Percentiles rank a stretch among this genome's conserved stretches.
Conservation (phyloP, 2,113 vertebrate genomes). For the Nipponia nippon region DNA sequence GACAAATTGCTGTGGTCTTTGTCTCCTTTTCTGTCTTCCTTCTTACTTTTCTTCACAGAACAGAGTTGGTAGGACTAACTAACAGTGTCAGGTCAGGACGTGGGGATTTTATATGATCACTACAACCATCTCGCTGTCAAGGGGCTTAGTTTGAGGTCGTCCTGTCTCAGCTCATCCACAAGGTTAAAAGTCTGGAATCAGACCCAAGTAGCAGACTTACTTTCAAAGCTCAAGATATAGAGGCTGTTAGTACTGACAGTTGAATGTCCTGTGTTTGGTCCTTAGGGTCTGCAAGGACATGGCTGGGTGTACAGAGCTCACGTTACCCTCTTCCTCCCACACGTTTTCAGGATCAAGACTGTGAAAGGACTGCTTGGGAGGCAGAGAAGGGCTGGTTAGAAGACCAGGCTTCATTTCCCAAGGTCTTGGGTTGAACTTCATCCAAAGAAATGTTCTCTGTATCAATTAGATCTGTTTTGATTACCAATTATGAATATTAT, state of each 20-base stretch:
- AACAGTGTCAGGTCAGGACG: not conserved
- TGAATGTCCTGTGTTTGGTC: not conserved
- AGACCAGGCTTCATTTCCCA: not conserved
- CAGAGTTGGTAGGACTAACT: not conserved
- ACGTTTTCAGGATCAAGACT: not conserved
- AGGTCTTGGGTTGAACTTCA: not conserved
- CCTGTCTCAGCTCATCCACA: not conserved
- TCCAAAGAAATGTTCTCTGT: not conserved
- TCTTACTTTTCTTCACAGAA: not conserved
- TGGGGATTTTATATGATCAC: not conserved
- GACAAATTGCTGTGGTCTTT: not conserved
- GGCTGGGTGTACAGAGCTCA: accelerated
- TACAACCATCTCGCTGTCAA: not conserved
- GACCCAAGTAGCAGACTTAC: not conserved
- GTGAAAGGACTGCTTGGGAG: not conserved
- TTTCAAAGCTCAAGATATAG: not conserved
- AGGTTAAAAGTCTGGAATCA: not conserved
- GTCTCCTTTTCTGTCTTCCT: not conserved
- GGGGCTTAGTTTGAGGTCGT: not conserved
- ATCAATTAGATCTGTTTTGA: not conserved
- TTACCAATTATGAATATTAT: not conserved
- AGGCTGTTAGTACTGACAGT: not conserved
- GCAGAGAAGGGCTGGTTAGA: not conserved
- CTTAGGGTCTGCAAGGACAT: not conserved
- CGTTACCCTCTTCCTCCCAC: not conserved